Evolutionary conservation across 1,140 invertebrate species (phyloP).

Genomic region (Bombus confusus): DNA sequence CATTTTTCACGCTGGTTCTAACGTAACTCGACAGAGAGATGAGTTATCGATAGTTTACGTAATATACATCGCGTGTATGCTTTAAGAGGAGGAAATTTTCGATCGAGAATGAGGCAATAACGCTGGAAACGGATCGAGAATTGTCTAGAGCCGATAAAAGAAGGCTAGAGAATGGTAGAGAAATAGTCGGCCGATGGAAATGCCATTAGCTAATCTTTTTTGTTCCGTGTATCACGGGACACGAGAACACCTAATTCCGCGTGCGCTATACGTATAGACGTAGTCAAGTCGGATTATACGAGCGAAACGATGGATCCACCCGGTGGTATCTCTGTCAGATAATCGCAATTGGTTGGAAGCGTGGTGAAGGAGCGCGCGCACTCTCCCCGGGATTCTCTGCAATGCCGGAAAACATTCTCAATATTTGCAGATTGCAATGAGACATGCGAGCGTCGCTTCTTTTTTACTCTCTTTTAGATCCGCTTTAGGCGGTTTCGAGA

Average conservation of each 20-base stretch:
- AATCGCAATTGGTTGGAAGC: slow-evolving; percentile 78
- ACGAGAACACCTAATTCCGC: slow-evolving; percentile 65
- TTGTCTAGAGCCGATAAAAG: not conserved
- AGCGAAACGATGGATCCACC: slow-evolving; percentile 64
- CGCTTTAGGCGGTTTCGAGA: slow-evolving; percentile 71
- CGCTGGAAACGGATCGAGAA: slow-evolving; percentile 4
- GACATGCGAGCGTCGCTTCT: slow-evolving; percentile 77
- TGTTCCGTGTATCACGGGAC: slow-evolving; percentile 64
- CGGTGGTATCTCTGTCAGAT: slow-evolving; percentile 74
- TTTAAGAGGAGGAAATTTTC: not conserved
- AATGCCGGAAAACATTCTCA: slow-evolving; percentile 75
- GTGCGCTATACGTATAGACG: slow-evolving; percentile 34
- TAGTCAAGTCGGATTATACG: slow-evolving; percentile 57
- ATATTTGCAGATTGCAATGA: slow-evolving; percentile 81
- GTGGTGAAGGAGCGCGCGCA: not conserved
- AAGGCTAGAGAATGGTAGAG: not conserved
- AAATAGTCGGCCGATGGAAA: slow-evolving; percentile 55
- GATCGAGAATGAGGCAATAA: too few species aligned
- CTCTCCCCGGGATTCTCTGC: slow-evolving; percentile 50
- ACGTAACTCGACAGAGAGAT: not conserved
- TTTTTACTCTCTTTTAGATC: slow-evolving; percentile 65
- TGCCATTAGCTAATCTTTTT: slow-evolving; percentile 61
- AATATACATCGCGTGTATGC: not conserved
- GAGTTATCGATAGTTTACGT: not conserved
- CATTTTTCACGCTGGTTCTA: not conserved